These are phyloP conservation scores for Emydoidea blandingii DNA, from an alignment of 2,797 vertebrate species.

Conservation along the genomic window DNA sequence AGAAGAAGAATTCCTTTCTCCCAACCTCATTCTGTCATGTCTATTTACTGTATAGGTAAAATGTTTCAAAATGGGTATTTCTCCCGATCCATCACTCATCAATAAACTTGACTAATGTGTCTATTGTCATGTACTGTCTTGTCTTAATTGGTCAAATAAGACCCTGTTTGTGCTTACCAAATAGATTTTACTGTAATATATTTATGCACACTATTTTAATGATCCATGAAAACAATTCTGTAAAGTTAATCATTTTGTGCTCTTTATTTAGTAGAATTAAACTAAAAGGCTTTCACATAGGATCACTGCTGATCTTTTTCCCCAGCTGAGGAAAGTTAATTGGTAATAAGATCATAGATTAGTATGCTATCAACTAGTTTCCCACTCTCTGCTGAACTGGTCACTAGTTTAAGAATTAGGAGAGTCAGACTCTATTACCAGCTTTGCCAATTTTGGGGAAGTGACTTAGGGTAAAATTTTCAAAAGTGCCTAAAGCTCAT, in stretches of 20 bases:
- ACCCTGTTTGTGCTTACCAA: not conserved
- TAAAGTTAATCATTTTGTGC: not conserved
- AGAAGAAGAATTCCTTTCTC: too few relatives aligned
- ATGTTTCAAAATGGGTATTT: not conserved
- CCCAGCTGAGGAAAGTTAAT: not conserved
- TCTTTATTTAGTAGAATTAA: not conserved
- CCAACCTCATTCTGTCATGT: too few relatives aligned
- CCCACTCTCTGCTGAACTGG: too few relatives aligned
- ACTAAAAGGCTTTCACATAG: not conserved
- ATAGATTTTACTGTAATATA: not conserved
- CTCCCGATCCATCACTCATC: too few relatives aligned
- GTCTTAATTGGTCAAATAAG: not conserved
- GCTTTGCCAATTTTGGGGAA: not conserved
- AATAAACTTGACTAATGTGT: not conserved
- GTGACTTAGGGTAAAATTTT: not conserved
- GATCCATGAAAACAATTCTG: not conserved
- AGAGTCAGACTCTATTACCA: not conserved
- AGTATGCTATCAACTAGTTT: too few relatives aligned
- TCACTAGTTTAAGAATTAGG: too few relatives aligned
- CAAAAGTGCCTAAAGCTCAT: not conserved
- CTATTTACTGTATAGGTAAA: too few relatives aligned
- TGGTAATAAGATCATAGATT: too few relatives aligned
- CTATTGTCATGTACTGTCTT: not conserved
- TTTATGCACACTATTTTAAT: too few relatives aligned
- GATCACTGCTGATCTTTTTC: not conserved